A percentile compares a stretch with the other conserved stretches of the same genome.
These are phyloP conservation scores for Hemicentrotus pulcherrimus DNA, from an alignment of 35 echinoderm and acorn worm genomes.

Conservation along the genomic window DNA sequence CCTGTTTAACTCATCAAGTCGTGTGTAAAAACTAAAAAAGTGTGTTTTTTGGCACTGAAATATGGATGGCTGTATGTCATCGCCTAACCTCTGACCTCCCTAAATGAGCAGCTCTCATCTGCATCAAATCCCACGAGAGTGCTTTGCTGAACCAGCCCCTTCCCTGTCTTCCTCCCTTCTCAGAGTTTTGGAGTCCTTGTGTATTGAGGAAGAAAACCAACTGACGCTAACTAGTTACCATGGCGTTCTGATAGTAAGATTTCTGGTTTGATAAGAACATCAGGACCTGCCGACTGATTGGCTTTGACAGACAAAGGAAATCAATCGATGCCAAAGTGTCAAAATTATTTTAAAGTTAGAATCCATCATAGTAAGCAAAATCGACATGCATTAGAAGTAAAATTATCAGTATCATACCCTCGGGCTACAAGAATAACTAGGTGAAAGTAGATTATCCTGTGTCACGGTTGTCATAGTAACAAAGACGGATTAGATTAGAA, in stretches of 20 bases:
- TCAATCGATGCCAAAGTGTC: not conserved
- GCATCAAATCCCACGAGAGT: not conserved
- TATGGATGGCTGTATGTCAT: not conserved
- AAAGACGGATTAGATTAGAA: not conserved
- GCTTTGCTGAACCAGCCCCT: not conserved
- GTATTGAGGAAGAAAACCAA: not conserved
- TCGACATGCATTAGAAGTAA: not conserved
- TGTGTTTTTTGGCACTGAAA: not conserved
- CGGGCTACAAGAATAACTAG: not conserved
- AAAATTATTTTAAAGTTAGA: not conserved
- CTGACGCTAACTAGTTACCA: not conserved
- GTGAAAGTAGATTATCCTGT: not conserved
- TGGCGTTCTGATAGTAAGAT: not conserved
- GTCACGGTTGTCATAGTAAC: not conserved
- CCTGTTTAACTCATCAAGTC: not conserved
- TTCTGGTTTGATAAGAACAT: not conserved
- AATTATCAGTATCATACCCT: not conserved
- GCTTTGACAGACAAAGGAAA: not conserved
- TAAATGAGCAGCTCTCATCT: no score
- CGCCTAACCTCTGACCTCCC: not conserved
- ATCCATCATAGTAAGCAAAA: not conserved
- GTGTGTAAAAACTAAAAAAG: not conserved
- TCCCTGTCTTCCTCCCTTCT: not conserved
- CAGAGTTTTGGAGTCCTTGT: not conserved
- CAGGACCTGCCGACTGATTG: not conserved